These are phyloP conservation scores for Hypothenemus hampei DNA, from an alignment of 1,140 invertebrate genomes.

Conservation along the genomic window DNA sequence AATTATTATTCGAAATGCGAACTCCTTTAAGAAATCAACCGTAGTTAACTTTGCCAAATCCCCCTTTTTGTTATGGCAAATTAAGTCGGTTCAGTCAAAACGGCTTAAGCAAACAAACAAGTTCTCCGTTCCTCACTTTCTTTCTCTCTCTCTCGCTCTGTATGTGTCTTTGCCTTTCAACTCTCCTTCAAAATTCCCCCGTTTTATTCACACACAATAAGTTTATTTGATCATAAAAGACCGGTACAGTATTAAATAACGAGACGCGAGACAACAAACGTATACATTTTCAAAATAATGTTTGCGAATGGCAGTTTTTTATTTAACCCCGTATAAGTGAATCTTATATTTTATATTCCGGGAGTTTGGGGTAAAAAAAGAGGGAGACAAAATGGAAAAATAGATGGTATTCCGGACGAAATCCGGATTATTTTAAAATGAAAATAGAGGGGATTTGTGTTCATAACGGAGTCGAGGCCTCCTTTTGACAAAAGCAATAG, in stretches of 20 bases:
- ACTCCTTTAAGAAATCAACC: slow-evolving; percentile 14
- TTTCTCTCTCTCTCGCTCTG: neutral
- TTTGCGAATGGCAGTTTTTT: neutral
- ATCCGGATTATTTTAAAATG: neutral
- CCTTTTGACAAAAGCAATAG: neutral
- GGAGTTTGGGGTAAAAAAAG: no score
- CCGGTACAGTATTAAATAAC: neutral
- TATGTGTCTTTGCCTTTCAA: no score
- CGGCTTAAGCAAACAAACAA: slow-evolving; percentile 10
- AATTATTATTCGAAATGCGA: slow-evolving; percentile 10
- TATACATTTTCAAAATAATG: neutral
- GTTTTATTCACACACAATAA: no score
- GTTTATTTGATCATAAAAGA: slow-evolving; percentile 8
- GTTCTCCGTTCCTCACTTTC: neutral
- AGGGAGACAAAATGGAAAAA: neutral
- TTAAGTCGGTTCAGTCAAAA: slow-evolving; percentile 16
- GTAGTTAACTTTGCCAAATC: slow-evolving; percentile 13
- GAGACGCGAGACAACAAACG: neutral
- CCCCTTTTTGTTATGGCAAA: slow-evolving; percentile 14
- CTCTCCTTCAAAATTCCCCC: no score
- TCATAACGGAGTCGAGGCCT: neutral
- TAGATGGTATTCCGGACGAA: neutral
- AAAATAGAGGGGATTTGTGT: neutral
- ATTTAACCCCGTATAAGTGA: neutral
- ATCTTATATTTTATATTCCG: neutral